These are phyloP conservation scores for Brachionichthys hirsutus DNA, from an alignment of 2,113 vertebrate genomes.

Conservation along the genomic window DNA sequence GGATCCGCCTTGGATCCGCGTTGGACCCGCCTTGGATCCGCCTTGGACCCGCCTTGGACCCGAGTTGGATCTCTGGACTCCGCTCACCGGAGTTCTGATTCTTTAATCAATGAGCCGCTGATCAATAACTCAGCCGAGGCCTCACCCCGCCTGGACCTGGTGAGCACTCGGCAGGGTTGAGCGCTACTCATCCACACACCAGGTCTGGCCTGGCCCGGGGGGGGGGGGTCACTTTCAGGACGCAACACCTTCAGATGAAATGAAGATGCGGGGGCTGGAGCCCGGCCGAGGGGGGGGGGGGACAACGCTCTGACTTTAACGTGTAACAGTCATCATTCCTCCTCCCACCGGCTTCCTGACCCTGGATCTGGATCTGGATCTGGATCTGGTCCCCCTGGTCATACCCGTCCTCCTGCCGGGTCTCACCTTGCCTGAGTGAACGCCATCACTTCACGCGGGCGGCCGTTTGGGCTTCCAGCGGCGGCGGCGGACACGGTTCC, in stretches of 20 bases:
- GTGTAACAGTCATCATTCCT: too few relatives aligned
- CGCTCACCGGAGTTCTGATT: conserved; percentile 36
- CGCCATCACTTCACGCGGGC: conserved; percentile 28
- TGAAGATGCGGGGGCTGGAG: too few relatives aligned
- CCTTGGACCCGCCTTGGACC: too few relatives aligned
- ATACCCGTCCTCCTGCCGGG: background rate
- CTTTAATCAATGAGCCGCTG: conserved; percentile 62
- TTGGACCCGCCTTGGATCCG: too few relatives aligned
- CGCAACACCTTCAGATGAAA: too few relatives aligned
- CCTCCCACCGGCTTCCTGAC: too few relatives aligned
- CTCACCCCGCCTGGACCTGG: conserved; percentile 10
- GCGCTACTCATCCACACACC: conserved; percentile 50
- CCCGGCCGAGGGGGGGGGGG: too few relatives aligned
- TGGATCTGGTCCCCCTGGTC: too few relatives aligned
- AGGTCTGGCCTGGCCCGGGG: background rate
- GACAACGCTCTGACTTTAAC: too few relatives aligned
- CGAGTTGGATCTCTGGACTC: conserved; percentile 5
- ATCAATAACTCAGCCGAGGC: conserved; percentile 38
- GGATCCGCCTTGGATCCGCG: too few relatives aligned
- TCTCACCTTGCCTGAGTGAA: conserved; percentile 1
- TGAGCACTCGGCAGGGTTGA: conserved; percentile 28
- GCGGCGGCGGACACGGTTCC: conserved; percentile 39
- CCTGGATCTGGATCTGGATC: too few relatives aligned
- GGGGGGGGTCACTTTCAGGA: conserved; percentile 27
- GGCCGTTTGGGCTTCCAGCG: conserved; percentile 36